Percentiles rank a stretch among this genome's conserved stretches.
These are phyloP conservation scores for Galaxea fascicularis DNA, from an alignment of 92 coral and sea anemone species.

Conservation along the genomic window DNA sequence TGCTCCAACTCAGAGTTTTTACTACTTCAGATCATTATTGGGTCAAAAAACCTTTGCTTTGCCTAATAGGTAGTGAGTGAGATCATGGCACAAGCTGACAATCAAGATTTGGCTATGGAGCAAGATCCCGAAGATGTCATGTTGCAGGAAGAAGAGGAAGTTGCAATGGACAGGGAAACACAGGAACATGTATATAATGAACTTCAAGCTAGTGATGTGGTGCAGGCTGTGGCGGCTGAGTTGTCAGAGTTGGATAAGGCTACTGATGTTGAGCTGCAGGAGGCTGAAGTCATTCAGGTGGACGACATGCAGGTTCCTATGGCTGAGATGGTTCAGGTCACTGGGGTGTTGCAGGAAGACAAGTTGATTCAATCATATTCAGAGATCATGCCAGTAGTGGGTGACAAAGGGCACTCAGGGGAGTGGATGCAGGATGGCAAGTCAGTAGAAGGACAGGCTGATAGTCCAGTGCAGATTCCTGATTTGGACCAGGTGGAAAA, in stretches of 20 bases:
- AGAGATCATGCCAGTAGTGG: slow-evolving; percentile 7
- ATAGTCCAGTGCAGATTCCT: no score
- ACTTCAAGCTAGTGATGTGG: neutral
- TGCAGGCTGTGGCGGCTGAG: neutral
- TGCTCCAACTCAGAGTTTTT: neutral
- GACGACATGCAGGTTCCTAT: slow-evolving; percentile 3
- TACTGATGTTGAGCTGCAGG: neutral
- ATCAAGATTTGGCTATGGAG: slow-evolving; percentile 10
- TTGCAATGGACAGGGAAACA: neutral
- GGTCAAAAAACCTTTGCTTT: neutral
- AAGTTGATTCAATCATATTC: neutral
- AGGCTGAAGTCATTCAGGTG: slow-evolving; percentile 11
- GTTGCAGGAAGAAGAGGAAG: slow-evolving; percentile 7
- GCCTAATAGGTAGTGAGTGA: slow-evolving; percentile 18
- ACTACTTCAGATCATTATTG: neutral
- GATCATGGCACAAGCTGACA: slow-evolving; percentile 16
- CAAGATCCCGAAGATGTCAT: neutral
- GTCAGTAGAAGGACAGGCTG: neutral
- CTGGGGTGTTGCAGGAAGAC: neutral
- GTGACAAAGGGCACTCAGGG: slow-evolving; percentile 2
- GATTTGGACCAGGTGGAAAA: no score
- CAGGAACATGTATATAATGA: slow-evolving; percentile 2
- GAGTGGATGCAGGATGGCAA: slow-evolving; percentile 26
- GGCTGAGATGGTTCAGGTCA: slow-evolving; percentile 20
- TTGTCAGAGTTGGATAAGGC: neutral